Conservation (phyloP, 2,113 vertebrate species). For the Ptychochromis oligacanthus region DNA sequence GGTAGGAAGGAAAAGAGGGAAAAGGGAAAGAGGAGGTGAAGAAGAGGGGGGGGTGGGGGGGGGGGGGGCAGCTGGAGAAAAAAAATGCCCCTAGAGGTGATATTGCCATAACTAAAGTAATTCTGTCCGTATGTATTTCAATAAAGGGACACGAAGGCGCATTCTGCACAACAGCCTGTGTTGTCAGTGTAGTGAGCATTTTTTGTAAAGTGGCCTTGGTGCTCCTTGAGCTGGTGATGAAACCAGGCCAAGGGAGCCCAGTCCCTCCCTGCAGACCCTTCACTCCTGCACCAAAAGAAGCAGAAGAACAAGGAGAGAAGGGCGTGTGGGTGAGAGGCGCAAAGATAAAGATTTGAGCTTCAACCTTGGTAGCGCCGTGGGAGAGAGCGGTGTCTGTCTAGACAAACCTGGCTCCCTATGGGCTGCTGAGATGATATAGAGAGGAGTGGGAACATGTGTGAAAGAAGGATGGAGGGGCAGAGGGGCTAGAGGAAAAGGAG, state of each 20-base stretch:
- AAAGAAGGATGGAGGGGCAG: conserved; percentile 54
- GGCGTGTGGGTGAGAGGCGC: conserved; percentile 23
- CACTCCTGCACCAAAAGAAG: conserved; percentile 22
- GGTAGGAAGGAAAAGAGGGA: no score
- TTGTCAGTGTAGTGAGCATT: conserved; percentile 9
- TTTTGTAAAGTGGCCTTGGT: conserved; percentile 30
- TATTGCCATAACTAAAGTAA: not conserved
- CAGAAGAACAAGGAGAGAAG: conserved; percentile 12
- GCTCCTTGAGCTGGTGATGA: conserved; percentile 13
- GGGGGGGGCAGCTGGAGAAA: not conserved
- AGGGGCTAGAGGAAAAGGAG: conserved; percentile 51
- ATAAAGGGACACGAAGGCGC: not conserved
- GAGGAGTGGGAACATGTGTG: conserved; percentile 56
- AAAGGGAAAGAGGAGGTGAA: conserved; percentile 15
- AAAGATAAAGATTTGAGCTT: conserved; percentile 62
- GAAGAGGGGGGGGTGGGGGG: conserved; percentile 30
- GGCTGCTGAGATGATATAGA: conserved; percentile 63
- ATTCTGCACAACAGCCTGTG: not conserved
- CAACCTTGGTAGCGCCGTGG: conserved; percentile 71
- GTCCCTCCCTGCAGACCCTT: conserved; percentile 15
- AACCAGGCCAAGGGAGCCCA: not conserved
- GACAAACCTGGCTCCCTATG: conserved; percentile 70
- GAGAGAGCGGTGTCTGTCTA: conserved; percentile 69
- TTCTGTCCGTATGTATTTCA: conserved; percentile 16
- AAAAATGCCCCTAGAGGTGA: not conserved